Conservation (phyloP, 2,888 invertebrate species). For the Gymnocheta viridis region DNA sequence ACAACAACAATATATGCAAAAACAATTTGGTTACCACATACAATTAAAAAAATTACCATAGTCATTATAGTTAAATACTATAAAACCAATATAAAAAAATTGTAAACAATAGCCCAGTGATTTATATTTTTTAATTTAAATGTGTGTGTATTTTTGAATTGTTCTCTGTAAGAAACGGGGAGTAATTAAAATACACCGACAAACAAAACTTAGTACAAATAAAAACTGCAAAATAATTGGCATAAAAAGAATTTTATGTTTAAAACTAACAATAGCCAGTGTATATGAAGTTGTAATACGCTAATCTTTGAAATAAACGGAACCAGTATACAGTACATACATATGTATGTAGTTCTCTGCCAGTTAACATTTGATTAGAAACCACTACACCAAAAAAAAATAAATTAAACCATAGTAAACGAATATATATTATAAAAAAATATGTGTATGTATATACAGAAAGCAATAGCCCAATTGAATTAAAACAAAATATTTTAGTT, state of each 20-base stretch:
- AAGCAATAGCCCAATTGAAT: constrained; percentile 67
- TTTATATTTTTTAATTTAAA: constrained; percentile 71
- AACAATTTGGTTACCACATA: constrained; percentile 61
- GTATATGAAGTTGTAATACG: constrained; percentile 9
- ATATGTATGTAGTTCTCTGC: not conserved
- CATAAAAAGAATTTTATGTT: constrained; percentile 68
- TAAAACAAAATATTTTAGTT: constrained; percentile 36
- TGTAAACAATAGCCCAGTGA: constrained; percentile 75
- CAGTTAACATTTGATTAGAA: constrained; percentile 32
- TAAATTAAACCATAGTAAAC: constrained; percentile 59
- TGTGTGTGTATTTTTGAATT: constrained; percentile 70
- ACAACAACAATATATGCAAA: constrained; percentile 33
- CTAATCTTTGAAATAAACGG: not conserved
- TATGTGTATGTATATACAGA: constrained; percentile 14
- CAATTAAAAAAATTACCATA: constrained; percentile 68
- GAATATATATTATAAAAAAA: constrained; percentile 50
- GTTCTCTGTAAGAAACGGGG: constrained; percentile 15
- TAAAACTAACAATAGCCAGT: constrained; percentile 48
- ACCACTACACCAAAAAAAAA: constrained; percentile 34
- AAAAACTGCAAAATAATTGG: constrained; percentile 65
- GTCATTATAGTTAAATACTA: constrained; percentile 54
- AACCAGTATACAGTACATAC: not conserved
- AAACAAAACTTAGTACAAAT: constrained; percentile 65
- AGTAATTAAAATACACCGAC: constrained; percentile 67
- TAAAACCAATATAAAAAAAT: constrained; percentile 71